Evolutionary conservation across 2,113 vertebrate species (phyloP).

Genomic region (Periophthalmus modestus): DNA sequence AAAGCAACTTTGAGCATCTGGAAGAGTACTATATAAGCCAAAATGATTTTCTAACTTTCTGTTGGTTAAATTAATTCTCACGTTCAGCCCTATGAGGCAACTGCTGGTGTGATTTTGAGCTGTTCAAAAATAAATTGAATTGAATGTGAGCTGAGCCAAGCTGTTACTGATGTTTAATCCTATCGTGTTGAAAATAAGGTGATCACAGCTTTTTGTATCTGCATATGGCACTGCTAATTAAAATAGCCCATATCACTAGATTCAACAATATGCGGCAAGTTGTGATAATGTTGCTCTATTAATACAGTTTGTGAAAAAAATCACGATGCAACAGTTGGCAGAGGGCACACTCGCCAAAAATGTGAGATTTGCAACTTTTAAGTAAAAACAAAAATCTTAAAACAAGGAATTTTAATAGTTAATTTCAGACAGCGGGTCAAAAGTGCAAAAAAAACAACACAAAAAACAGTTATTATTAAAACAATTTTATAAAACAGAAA

Average conservation of each 20-base stretch:
- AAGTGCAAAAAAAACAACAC: conserved; percentile 24
- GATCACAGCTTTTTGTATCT: neutral
- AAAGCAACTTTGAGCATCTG: too few species aligned
- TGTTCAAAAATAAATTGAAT: too few species aligned
- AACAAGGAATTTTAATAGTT: neutral
- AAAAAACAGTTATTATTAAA: conserved; percentile 38
- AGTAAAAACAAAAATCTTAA: neutral
- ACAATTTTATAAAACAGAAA: conserved; percentile 22
- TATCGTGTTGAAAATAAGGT: too few species aligned
- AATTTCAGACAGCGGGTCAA: conserved; percentile 27
- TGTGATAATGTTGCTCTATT: neutral
- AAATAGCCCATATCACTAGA: neutral
- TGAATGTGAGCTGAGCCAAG: too few species aligned
- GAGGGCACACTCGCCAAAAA: neutral
- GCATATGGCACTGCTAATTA: neutral
- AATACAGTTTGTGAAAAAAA: too few species aligned
- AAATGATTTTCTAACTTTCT: too few species aligned
- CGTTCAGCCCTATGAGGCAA: too few species aligned
- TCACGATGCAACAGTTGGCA: too few species aligned
- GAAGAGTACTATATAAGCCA: too few species aligned
- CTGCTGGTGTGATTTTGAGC: too few species aligned
- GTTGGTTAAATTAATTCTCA: too few species aligned
- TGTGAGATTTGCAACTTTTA: neutral
- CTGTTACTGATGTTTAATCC: too few species aligned
- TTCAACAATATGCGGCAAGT: neutral